These are phyloP conservation scores for Pluvianellus socialis DNA, from an alignment of 2,113 vertebrate genomes.

Conservation along the genomic window DNA sequence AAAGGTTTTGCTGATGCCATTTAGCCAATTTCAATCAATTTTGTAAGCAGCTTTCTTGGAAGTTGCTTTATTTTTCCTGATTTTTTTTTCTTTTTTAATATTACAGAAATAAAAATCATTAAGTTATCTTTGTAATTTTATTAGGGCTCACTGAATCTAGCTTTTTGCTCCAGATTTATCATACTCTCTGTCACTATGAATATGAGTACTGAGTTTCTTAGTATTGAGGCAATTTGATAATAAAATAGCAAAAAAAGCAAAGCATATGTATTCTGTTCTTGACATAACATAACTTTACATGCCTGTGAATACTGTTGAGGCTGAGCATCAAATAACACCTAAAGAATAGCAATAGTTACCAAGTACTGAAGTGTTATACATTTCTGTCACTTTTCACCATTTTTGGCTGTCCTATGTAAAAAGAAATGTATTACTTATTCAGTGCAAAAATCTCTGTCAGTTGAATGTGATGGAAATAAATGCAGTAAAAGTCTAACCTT, in stretches of 20 bases:
- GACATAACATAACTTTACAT: not conserved
- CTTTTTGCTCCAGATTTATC: not conserved
- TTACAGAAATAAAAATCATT: not conserved
- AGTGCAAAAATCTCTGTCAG: not conserved
- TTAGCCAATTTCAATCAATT: not conserved
- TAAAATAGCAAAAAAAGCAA: not conserved
- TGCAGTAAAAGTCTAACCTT: not conserved
- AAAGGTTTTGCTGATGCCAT: not conserved
- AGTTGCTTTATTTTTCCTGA: not conserved
- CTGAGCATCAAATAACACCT: not conserved
- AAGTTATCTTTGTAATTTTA: not conserved
- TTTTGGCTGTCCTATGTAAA: not conserved
- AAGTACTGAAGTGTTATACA: not conserved
- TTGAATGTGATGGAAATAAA: not conserved
- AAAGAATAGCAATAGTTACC: not conserved
- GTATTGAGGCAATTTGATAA: not conserved
- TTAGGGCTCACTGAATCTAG: not conserved
- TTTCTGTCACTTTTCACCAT: not conserved
- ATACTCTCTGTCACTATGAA: not conserved
- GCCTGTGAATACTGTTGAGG: not conserved
- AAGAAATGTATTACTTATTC: not conserved
- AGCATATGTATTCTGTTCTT: not conserved
- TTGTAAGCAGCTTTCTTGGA: not conserved
- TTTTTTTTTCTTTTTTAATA: not conserved
- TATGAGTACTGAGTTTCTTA: not conserved